Evolutionary conservation across 2,113 vertebrate genomes (phyloP), one percentile per base, ranked within the genome.

Genomic region (Pygoscelis adeliae): DNA sequence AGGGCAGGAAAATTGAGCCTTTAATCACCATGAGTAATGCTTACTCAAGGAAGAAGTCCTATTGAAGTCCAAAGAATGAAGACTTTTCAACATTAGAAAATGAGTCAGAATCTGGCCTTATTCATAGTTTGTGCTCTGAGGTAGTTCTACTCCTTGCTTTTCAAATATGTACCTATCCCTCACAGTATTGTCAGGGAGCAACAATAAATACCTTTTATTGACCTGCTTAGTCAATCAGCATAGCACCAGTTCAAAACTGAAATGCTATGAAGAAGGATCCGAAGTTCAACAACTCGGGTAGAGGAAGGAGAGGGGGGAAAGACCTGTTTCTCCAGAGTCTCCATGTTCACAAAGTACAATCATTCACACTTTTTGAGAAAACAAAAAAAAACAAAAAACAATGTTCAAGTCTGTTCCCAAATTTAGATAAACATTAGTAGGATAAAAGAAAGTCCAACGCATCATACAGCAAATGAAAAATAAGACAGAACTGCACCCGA

Each of bases 21-120:
- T 96, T 93, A 91, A 95, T 96, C 81, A 70, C 53, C 61, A 55
- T 86, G 70, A 96, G 76, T 74, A 93, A 96, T 80, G 53, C 65
- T 97, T 91, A 87, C 58, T 79, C 78, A 96, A 90, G 89, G 70
- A 97, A 96, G 73, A 96, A 94, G 66, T 38, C 42, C 16, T 61
- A 65, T 14, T 92, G 76, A 97, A 87, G 70, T 77, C 62, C 36
- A 83, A 96, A 69, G 50, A 89, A n/a, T 56, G 85, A 89, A 94
- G 78, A 46, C 29, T 76, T 74, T 74, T 52, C 78, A 80, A 20
- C 66, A 44, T 56, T 40, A 92, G 40, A 79, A 94, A 96, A 83
- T 87, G 36, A 96, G 66, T 95, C 83, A 96, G 87, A 91, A 85
- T 77, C 25, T 79, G 61, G 22, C 58, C 77, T 83, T 49, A 52